Evolutionary conservation across 2,888 invertebrate species (phyloP).

Genomic region (Pomacea canaliculata): DNA sequence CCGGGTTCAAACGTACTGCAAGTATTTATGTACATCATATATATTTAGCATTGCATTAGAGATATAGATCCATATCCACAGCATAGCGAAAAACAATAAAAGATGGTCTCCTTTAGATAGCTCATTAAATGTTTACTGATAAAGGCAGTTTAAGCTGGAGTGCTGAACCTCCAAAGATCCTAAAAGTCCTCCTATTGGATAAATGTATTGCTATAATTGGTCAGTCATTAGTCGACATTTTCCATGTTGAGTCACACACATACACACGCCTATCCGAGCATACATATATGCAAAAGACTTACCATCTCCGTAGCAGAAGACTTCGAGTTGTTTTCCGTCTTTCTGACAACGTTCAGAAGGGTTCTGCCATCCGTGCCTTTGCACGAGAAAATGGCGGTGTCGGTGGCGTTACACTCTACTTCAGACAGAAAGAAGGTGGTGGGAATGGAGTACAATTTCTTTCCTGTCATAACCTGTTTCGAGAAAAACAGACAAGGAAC

Average conservation of each 20-base stretch:
- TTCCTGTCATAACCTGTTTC: too few species aligned
- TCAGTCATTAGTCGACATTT: not conserved
- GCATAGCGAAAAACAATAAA: too few species aligned
- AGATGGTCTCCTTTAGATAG: too few species aligned
- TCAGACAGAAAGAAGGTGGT: conserved; percentile 28
- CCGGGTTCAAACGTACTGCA: conserved; percentile 36
- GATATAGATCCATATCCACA: too few species aligned
- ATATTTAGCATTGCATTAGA: too few species aligned
- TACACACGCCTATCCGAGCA: not conserved
- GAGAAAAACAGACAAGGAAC: too few species aligned
- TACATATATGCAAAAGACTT: not conserved
- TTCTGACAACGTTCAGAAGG: not conserved
- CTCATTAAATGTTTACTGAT: not conserved
- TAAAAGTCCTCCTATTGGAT: too few species aligned
- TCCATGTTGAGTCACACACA: not conserved
- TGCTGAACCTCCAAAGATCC: too few species aligned
- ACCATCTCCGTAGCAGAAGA: conserved; percentile 25
- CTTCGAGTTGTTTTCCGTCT: not conserved
- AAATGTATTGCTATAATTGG: too few species aligned
- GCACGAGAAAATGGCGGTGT: conserved; percentile 44
- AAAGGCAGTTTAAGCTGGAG: too few species aligned
- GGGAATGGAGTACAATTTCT: too few species aligned
- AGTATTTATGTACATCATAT: not conserved
- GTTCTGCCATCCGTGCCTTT: conserved; percentile 37
- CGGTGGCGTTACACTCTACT: conserved; percentile 44